phyloP scores from a whole-genome alignment of 2,113 vertebrate species.

The Lepidothrix coronata region DNA sequence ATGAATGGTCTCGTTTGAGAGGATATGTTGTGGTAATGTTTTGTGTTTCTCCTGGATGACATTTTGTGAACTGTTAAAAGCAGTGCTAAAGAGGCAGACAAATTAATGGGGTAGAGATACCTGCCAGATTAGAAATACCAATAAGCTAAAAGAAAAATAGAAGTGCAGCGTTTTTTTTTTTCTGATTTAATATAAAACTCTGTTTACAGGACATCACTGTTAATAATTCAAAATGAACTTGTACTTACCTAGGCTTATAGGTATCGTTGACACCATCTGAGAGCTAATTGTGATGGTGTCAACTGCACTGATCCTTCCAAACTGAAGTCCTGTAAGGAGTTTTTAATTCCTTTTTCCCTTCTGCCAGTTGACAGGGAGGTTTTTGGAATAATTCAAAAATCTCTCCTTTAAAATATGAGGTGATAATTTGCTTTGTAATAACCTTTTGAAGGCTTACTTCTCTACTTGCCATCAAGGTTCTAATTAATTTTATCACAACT shows the following conservation, averaged over 20 bases:
- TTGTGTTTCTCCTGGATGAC: not conserved
- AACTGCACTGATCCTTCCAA: not conserved
- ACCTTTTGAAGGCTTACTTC: not conserved
- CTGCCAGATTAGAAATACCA: not conserved
- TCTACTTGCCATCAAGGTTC: not conserved
- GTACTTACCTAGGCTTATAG: not conserved
- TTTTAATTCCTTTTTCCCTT: not conserved
- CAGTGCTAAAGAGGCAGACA: not conserved
- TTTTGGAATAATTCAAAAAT: not conserved
- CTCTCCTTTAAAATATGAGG: not conserved
- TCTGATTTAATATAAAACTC: not conserved
- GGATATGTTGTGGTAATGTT: not conserved
- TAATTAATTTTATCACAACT: not conserved
- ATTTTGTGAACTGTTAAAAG: not conserved
- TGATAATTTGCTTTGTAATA: not conserved
- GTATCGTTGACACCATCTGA: not conserved
- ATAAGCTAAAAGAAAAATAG: not conserved
- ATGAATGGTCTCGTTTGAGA: not conserved
- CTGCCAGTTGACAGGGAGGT: not conserved
- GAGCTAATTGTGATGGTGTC: not conserved
- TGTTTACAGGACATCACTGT: not conserved
- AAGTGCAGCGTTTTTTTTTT: not conserved
- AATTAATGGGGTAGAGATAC: not conserved
- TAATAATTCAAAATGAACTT: not conserved
- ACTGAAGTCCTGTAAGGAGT: not conserved